Evolutionary conservation across 2,888 invertebrate species (phyloP).

Genomic region (Branchellion lobata): DNA sequence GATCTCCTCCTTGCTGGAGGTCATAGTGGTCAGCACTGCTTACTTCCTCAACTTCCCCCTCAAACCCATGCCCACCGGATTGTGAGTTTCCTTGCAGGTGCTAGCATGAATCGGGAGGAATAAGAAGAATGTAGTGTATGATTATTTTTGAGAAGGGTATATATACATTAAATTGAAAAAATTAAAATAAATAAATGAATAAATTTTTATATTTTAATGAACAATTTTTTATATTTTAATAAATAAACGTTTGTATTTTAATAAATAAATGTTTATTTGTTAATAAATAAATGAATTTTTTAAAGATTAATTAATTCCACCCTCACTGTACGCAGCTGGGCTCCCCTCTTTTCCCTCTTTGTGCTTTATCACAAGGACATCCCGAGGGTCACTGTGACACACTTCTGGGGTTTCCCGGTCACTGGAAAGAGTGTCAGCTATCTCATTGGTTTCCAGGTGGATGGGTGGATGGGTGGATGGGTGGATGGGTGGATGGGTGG

Average conservation of each 20-base stretch:
- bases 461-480: too few species aligned
- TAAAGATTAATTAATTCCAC: too few species aligned
- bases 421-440: slow-evolving; percentile 67
- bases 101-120: background rate
- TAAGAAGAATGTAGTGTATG: too few species aligned
- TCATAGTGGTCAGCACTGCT: slow-evolving; percentile 61
- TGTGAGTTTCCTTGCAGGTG: slow-evolving; percentile 61
- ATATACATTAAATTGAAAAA: too few species aligned
- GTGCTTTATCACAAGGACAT: slow-evolving; percentile 66
- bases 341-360: slow-evolving; percentile 64
- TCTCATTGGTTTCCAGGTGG: slow-evolving; percentile 65
- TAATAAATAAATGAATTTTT: too few species aligned
- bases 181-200: too few species aligned
- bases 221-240: too few species aligned
- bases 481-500: too few species aligned
- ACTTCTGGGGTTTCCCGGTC: slow-evolving; percentile 64
- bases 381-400: slow-evolving; percentile 64
- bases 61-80: slow-evolving; percentile 63
- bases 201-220: too few species aligned
- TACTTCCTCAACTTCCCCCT: slow-evolving; percentile 61
- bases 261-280: too few species aligned
- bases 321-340: slow-evolving; percentile 49
- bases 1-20: slow-evolving; percentile 63
- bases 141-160: too few species aligned
- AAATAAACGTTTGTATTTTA: too few species aligned